These are phyloP conservation scores for Prionchulus punctatus DNA, from an alignment of 2,888 invertebrate species.

Conservation along the genomic window DNA sequence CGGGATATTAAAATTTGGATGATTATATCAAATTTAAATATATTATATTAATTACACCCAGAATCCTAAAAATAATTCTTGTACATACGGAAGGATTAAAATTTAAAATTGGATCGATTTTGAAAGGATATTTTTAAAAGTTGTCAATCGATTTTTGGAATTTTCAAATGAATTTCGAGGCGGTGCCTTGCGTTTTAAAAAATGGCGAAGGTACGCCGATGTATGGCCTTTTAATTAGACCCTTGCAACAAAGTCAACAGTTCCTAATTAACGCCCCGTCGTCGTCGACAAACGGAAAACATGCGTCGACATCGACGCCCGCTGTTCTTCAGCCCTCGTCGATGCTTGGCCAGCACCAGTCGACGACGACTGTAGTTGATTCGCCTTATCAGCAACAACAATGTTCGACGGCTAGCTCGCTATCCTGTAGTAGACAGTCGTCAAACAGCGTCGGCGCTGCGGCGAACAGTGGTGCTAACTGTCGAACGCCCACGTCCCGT, in stretches of 20 bases:
- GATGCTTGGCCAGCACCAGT: no score
- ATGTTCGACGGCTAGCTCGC: neutral
- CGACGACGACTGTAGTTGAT: neutral
- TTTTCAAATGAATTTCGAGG: conserved; percentile 43
- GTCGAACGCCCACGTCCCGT: neutral
- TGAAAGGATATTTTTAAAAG: no score
- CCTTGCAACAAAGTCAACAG: neutral
- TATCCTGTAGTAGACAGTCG: no score
- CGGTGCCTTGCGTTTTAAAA: conserved; percentile 19
- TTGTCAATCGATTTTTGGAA: no score
- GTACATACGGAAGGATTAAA: no score
- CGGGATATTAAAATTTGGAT: no score
- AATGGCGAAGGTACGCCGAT: conserved; percentile 11
- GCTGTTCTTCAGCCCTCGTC: neutral
- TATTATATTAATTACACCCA: no score
- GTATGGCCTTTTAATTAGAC: conserved; percentile 14
- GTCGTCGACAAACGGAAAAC: neutral
- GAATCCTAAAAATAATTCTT: no score
- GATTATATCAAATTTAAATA: no score
- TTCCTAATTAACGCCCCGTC: neutral
- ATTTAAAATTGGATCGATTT: no score
- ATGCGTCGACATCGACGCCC: neutral
- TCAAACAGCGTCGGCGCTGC: neutral
- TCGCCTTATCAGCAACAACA: neutral
- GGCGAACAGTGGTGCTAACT: neutral